Base-by-base conservation (phyloP, 2,888 invertebrate genomes). In the Chrysolina americana region DNA sequence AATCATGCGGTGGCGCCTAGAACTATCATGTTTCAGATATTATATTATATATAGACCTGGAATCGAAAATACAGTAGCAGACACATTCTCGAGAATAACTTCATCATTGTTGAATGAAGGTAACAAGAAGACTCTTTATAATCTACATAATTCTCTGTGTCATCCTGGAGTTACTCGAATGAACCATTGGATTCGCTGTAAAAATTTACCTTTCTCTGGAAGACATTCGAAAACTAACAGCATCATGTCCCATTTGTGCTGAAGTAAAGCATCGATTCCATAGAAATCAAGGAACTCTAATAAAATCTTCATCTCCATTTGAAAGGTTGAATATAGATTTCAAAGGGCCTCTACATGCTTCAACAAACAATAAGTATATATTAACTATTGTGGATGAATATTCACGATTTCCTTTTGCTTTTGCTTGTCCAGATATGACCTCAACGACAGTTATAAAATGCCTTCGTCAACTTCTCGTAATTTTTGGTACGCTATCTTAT, bases 311-410 rank as follows among this genome's bases (percentile, higher is more conserved):
- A 28, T 28, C 28, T 28, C 28, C 28, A 28, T 28, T 28, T 28
- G 5, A 28, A 28, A 28, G 28, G 28, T 28, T 28, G 28, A 28
- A 28, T 28, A 28, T 28, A 28, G 28, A 28, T 28, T 28, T 28
- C 28, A 28, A 28, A 2, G 28, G 28, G 28, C 28, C 28, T 28
- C 28, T 28, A 28, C 28, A 28, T 28, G 3, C 8, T 36, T 3
- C 36, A 36, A 36, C 4, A 36, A 3, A 36, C 36, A 36, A 8
- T 36, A 15, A 15, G n/a, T 15, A 47, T 47, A 47, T 47, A 15
- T n/a, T 47, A 47, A 47, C 47, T n/a, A n/a, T 47, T 47, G 47
- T 47, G 13, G 47, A 47, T n/a, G 47, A 47, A n/a, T 47, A 36
- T 8, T 36, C 36, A 36, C 36, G 36, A 36, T 36, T 36, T 36